A percentile compares a stretch with the other conserved stretches of the same genome.
These are phyloP conservation scores for Drosophila villosipedis DNA, from an alignment of 2,888 invertebrate species.

Conservation along the genomic window DNA sequence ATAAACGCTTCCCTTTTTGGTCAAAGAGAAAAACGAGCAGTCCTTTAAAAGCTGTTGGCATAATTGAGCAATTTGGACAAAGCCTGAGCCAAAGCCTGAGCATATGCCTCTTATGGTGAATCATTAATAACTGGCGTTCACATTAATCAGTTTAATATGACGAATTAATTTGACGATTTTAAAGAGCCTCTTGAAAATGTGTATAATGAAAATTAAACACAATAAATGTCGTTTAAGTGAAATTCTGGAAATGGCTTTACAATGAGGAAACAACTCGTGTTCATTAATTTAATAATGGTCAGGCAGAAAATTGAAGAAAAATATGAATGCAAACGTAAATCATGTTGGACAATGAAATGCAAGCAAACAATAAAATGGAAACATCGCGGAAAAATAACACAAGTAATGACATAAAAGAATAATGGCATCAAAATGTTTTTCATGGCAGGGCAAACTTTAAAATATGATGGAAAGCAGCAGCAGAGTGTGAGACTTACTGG, in stretches of 20 bases:
- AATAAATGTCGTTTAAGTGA: constrained; percentile 21
- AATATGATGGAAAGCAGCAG: not conserved
- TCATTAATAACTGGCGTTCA: constrained; percentile 61
- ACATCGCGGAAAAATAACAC: not conserved
- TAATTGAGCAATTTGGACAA: constrained; percentile 52
- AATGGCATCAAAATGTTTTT: not conserved
- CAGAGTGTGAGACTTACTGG: not conserved
- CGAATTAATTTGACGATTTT: constrained; percentile 62
- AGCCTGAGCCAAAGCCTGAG: constrained; percentile 21
- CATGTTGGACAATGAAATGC: not conserved
- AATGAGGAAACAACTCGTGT: constrained; percentile 2
- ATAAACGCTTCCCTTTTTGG: constrained; percentile 12
- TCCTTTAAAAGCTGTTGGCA: constrained; percentile 24
- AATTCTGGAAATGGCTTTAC: constrained; percentile 10
- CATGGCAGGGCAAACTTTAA: constrained; percentile 10
- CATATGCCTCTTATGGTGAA: constrained; percentile 25
- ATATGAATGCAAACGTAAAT: not conserved
- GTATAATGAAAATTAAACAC: constrained; percentile 1
- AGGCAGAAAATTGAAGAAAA: not conserved
- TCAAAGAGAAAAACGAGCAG: constrained; percentile 14
- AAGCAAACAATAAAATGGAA: not conserved
- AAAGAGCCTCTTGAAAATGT: constrained; percentile 8
- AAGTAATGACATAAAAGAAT: not conserved
- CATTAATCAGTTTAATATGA: constrained; percentile 76
- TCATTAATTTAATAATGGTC: constrained; percentile 13